A percentile compares a stretch with the other conserved stretches of the same genome.
phyloP scores from a whole-genome alignment of 2,797 vertebrate genomes.

The Sardinella longiceps region DNA sequence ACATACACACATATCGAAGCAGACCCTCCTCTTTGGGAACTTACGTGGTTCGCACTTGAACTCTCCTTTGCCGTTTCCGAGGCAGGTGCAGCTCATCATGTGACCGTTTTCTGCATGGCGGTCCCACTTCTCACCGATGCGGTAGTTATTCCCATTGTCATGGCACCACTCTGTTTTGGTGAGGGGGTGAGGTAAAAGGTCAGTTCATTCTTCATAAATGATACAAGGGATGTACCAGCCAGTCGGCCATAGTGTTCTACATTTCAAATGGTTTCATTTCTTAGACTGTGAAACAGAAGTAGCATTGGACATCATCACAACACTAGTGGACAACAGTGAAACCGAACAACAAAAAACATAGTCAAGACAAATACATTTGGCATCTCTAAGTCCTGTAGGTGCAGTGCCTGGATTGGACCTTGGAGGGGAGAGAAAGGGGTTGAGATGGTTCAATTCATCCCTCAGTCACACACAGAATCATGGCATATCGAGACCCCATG shows the following conservation, averaged over 20 bases:
- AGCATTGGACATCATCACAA: neutral
- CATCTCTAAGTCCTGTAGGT: neutral
- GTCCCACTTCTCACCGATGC: slow-evolving; percentile 91
- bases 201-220: neutral
- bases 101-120: slow-evolving; percentile 86
- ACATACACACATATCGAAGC: neutral
- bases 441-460: slow-evolving; percentile 42
- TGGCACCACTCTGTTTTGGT: slow-evolving; percentile 79
- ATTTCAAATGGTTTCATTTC: too few relatives aligned
- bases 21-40: slow-evolving; percentile 52
- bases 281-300: neutral
- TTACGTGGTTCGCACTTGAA: slow-evolving; percentile 90
- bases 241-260: neutral
- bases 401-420: neutral
- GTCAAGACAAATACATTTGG: neutral
- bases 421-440: neutral
- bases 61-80: slow-evolving; percentile 96
- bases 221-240: neutral
- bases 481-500: neutral
- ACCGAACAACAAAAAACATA: neutral
- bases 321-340: neutral
- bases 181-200: neutral
- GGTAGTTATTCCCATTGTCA: slow-evolving; percentile 83
- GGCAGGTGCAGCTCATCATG: slow-evolving; percentile 94
- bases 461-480: slow-evolving; percentile 32